phyloP scores from a whole-genome alignment of 2,888 invertebrate genomes.

The Tolmerus cingulatus region DNA sequence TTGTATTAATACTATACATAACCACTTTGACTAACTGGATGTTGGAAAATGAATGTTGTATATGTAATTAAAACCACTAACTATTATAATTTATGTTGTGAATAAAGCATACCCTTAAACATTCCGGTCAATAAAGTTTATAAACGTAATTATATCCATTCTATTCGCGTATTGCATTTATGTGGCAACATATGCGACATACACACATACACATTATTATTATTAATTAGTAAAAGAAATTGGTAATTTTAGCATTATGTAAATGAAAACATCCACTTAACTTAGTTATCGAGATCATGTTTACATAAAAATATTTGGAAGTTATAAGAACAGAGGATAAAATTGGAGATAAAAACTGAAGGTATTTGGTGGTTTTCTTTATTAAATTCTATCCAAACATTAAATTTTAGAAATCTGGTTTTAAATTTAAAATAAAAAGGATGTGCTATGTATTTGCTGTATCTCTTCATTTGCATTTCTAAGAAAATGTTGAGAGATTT shows the following conservation, averaged over 20 bases:
- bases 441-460: not conserved
- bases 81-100: constrained; percentile 44
- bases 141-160: constrained; percentile 26
- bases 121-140: constrained; percentile 44
- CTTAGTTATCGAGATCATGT: constrained; percentile 3
- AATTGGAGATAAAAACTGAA: constrained; percentile 30
- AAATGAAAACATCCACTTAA: constrained; percentile 15
- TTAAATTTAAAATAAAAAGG: not conserved
- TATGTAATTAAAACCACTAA: constrained; percentile 8
- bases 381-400: not conserved
- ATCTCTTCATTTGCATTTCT: not conserved
- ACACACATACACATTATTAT: constrained; percentile 2
- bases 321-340: constrained; percentile 12
- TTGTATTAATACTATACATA: constrained; percentile 3
- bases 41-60: constrained; percentile 26
- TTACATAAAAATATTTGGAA: not conserved
- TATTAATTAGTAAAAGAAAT: constrained; percentile 19
- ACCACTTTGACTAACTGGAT: constrained; percentile 17
- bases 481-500: not conserved
- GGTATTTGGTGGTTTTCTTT: constrained; percentile 25
- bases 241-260: constrained; percentile 35
- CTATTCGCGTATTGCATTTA: not conserved
- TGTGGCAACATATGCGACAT: not conserved
- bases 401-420: not conserved
- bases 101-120: constrained; percentile 43